Conservation (phyloP, 2,888 invertebrate genomes). For the Troides oblongomaculatus region DNA sequence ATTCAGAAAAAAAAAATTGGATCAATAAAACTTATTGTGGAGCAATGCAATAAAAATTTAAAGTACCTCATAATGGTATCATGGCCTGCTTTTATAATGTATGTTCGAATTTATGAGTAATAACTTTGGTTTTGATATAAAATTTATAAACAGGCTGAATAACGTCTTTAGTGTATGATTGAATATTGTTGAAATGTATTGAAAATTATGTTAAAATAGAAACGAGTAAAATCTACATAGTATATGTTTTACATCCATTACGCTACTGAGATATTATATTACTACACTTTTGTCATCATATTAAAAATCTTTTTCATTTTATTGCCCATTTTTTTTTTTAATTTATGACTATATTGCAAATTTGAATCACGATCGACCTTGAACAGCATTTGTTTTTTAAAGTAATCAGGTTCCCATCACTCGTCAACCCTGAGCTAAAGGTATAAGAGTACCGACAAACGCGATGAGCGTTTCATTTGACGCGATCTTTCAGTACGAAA, state of each 20-base stretch:
- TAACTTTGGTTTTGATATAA: too few species aligned
- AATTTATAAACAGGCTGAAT: too few species aligned
- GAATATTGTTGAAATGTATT: too few species aligned
- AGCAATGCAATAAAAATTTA: too few species aligned
- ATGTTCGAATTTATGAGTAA: too few species aligned
- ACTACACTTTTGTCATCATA: not conserved
- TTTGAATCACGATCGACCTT: conserved; percentile 8
- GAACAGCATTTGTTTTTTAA: conserved; percentile 11
- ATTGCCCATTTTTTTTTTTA: not conserved
- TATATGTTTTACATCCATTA: not conserved
- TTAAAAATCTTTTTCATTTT: not conserved
- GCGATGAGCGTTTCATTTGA: conserved; percentile 18
- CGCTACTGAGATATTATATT: not conserved
- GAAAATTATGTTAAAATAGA: too few species aligned
- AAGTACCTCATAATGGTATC: too few species aligned
- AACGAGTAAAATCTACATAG: too few species aligned
- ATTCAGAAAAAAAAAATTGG: too few species aligned
- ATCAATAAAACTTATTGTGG: too few species aligned
- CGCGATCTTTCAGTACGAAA: conserved; percentile 17
- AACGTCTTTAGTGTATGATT: too few species aligned
- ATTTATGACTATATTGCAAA: conserved; percentile 8
- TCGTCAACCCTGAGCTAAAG: conserved; percentile 19
- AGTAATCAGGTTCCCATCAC: conserved; percentile 16
- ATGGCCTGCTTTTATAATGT: too few species aligned
- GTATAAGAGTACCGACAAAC: conserved; percentile 21